phyloP scores from a whole-genome alignment of 2,113 vertebrate genomes.

The Junco hyemalis region DNA sequence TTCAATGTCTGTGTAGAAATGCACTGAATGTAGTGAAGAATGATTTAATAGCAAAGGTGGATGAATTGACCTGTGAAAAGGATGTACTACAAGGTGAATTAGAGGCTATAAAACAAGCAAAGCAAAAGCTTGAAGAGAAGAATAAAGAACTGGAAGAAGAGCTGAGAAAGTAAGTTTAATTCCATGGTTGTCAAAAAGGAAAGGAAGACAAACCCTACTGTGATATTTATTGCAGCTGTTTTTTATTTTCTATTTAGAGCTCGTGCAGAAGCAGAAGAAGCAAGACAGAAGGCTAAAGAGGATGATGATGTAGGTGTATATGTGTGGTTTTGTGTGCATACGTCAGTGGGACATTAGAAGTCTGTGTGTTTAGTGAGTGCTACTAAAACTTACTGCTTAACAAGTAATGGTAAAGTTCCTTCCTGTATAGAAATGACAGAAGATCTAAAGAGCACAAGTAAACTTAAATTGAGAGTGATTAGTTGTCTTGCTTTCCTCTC shows the following conservation, averaged over 20 bases:
- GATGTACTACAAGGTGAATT: constrained; percentile 89
- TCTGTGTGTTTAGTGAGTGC: neutral
- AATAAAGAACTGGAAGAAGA: constrained; percentile 95
- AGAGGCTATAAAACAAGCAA: constrained; percentile 85
- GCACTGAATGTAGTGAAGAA: constrained; percentile 97
- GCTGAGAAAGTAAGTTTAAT: constrained; percentile 84
- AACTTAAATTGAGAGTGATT: neutral
- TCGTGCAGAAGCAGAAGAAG: constrained; percentile 86
- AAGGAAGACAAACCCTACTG: too few relatives aligned
- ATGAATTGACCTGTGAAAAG: constrained; percentile 93
- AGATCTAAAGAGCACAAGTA: neutral
- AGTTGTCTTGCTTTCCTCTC: neutral
- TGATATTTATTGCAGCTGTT: neutral
- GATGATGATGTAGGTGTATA: constrained; percentile 89
- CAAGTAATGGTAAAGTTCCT: neutral
- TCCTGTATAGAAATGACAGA: neutral
- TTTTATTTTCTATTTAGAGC: constrained; percentile 73
- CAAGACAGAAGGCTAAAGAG: constrained; percentile 90
- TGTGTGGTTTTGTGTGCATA: neutral
- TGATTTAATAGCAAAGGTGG: constrained; percentile 91
- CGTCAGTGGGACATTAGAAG: neutral
- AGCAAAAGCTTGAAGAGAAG: constrained; percentile 90
- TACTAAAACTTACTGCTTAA: neutral
- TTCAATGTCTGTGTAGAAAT: constrained; percentile 79
- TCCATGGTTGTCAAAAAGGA: neutral